A percentile compares a stretch with the other conserved stretches of the same genome.
These are phyloP conservation scores for Oreochromis aureus DNA, from an alignment of 2,113 vertebrate genomes.

Conservation along the genomic window DNA sequence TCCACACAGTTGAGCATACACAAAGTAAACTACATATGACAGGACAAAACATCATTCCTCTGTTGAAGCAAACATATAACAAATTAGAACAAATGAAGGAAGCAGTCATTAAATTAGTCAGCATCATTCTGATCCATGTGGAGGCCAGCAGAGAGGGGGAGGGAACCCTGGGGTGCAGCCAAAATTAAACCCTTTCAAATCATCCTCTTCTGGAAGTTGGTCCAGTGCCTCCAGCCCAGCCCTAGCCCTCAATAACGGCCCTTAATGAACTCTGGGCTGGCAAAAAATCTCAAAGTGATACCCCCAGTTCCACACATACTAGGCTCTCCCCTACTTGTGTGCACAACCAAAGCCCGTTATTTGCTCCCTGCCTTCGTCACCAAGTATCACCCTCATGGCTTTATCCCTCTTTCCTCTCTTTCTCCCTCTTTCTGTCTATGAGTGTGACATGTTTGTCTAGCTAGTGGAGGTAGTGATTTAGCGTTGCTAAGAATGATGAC, in stretches of 20 bases:
- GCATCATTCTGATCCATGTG: slow-evolving; percentile 11
- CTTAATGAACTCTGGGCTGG: slow-evolving; percentile 52
- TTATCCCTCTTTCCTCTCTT: slow-evolving; percentile 6
- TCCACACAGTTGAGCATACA: not conserved
- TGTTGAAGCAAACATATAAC: not conserved
- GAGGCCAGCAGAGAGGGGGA: not conserved
- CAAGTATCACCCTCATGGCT: slow-evolving; percentile 12
- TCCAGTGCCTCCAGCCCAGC: slow-evolving; percentile 9
- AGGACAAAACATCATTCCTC: slow-evolving; percentile 13
- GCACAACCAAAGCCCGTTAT: not conserved
- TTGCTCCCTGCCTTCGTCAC: slow-evolving; percentile 9
- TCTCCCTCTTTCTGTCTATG: slow-evolving; percentile 9
- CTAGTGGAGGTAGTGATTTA: slow-evolving; percentile 77
- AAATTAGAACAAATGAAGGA: slow-evolving; percentile 22
- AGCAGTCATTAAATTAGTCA: slow-evolving; percentile 22
- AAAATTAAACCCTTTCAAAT: slow-evolving; percentile 29
- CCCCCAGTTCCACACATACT: slow-evolving; percentile 36
- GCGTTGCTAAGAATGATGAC: slow-evolving; percentile 72
- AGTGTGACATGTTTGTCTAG: slow-evolving; percentile 74
- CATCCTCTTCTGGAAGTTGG: slow-evolving; percentile 25
- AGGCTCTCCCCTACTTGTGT: slow-evolving; percentile 2
- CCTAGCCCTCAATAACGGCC: slow-evolving; percentile 24
- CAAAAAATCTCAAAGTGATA: slow-evolving; percentile 42
- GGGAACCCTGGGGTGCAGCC: slow-evolving; percentile 10
- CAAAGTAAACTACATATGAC: not conserved